Conservation (phyloP, 2,113 vertebrate genomes). For the Malurus alboscapulatus region DNA sequence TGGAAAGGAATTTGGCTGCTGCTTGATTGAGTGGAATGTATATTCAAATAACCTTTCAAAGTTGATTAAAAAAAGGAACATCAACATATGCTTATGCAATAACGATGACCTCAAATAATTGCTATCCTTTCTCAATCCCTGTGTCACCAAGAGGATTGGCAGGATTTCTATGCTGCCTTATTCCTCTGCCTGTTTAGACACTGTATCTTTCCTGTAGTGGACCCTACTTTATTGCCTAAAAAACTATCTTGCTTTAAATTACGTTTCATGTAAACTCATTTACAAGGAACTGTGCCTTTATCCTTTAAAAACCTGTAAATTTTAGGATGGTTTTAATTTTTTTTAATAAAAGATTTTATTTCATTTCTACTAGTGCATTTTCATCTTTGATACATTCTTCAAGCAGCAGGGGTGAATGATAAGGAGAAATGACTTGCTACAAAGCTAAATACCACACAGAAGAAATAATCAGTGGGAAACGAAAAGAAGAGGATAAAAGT, state of each 20-base stretch:
- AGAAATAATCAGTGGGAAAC: neutral
- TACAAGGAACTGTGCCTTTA: neutral
- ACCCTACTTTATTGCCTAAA: neutral
- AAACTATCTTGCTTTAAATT: neutral
- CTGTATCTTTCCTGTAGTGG: neutral
- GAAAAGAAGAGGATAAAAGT: neutral
- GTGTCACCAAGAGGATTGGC: neutral
- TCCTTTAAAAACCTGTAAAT: neutral
- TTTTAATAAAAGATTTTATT: neutral
- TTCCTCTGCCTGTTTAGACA: neutral
- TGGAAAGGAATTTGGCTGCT: neutral
- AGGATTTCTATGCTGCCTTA: neutral
- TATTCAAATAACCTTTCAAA: neutral
- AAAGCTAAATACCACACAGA: neutral
- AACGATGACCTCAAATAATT: neutral
- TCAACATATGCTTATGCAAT: neutral
- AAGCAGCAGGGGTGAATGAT: neutral
- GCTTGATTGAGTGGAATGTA: neutral
- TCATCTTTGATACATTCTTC: neutral
- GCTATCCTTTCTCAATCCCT: neutral
- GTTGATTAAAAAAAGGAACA: constrained; percentile 5
- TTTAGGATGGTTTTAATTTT: neutral
- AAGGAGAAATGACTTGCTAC: neutral
- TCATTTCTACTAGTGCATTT: neutral
- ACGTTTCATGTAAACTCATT: neutral